These are phyloP conservation scores for Cecidostiba fungosa DNA, from an alignment of 2,888 invertebrate genomes.

Conservation along the genomic window DNA sequence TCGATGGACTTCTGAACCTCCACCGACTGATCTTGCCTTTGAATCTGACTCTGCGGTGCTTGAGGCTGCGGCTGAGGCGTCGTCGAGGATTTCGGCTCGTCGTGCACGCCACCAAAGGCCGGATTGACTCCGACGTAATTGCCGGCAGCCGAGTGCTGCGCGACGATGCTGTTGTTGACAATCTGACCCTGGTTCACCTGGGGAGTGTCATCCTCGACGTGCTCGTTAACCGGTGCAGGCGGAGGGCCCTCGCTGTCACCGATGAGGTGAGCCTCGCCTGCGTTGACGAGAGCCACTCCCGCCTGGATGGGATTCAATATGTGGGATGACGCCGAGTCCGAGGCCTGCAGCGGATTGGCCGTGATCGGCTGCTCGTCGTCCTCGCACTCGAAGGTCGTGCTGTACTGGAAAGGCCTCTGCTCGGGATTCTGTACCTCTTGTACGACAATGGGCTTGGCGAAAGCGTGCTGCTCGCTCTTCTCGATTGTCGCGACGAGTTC, in stretches of 20 bases:
- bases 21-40: conserved; percentile 65
- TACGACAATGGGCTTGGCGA: conserved; percentile 76
- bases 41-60: not conserved
- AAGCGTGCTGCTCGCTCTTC: conserved; percentile 53
- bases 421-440: conserved; percentile 67
- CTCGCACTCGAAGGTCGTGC: conserved; percentile 68
- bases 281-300: conserved; percentile 74
- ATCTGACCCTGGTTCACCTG: conserved; percentile 38
- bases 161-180: conserved; percentile 51
- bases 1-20: conserved; percentile 78
- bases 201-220: conserved; percentile 65
- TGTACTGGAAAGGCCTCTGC: conserved; percentile 67
- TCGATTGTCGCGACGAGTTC: not conserved
- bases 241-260: conserved; percentile 19
- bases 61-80: conserved; percentile 54
- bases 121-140: conserved; percentile 65
- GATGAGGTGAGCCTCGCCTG: conserved; percentile 68
- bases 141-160: conserved; percentile 1
- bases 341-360: conserved; percentile 53
- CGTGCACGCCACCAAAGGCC: conserved; percentile 59
- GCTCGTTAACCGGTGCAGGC: conserved; percentile 68
- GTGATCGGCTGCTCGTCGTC: conserved; percentile 69
- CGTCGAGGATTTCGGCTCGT: conserved; percentile 12
- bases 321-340: conserved; percentile 69
- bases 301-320: conserved; percentile 75